These are phyloP conservation scores for Cettia cetti DNA, from an alignment of 2,113 vertebrate species.

Conservation along the genomic window DNA sequence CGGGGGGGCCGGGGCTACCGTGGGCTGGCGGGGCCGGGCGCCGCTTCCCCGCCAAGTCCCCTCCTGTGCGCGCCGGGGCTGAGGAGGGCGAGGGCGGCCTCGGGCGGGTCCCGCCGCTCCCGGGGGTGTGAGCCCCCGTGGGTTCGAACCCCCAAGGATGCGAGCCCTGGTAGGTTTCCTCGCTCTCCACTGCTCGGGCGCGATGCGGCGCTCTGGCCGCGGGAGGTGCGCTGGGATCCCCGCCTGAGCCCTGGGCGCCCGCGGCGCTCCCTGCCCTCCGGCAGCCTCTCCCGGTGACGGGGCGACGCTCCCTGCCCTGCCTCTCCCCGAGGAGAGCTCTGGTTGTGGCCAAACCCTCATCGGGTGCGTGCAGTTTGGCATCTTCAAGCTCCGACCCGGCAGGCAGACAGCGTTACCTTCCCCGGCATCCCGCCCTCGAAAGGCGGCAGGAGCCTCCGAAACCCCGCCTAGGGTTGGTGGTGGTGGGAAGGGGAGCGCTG, in stretches of 20 bases:
- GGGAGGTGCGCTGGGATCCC: neutral
- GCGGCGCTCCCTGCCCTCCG: neutral
- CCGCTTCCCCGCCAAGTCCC: neutral
- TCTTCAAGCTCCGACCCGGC: neutral
- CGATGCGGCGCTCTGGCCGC: neutral
- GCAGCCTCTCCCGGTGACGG: neutral
- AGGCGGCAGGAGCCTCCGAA: neutral
- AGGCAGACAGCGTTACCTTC: rapidly evolving
- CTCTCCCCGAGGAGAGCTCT: neutral
- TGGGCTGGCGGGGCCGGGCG: neutral
- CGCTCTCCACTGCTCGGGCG: neutral
- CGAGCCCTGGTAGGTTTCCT: neutral
- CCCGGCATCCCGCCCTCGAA: neutral
- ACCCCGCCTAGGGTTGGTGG: rapidly evolving
- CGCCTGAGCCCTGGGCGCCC: neutral
- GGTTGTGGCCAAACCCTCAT: rapidly evolving
- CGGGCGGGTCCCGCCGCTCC: neutral
- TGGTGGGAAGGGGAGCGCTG: neutral
- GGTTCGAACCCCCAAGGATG: neutral
- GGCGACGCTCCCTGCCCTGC: neutral
- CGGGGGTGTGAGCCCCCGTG: neutral
- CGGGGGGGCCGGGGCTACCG: neutral
- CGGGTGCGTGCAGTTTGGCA: neutral
- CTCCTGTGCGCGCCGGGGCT: neutral
- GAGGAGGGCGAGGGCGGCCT: neutral